These are phyloP conservation scores for Psittacula cyanocephala DNA, from an alignment of 2,113 vertebrate genomes.

Conservation along the genomic window DNA sequence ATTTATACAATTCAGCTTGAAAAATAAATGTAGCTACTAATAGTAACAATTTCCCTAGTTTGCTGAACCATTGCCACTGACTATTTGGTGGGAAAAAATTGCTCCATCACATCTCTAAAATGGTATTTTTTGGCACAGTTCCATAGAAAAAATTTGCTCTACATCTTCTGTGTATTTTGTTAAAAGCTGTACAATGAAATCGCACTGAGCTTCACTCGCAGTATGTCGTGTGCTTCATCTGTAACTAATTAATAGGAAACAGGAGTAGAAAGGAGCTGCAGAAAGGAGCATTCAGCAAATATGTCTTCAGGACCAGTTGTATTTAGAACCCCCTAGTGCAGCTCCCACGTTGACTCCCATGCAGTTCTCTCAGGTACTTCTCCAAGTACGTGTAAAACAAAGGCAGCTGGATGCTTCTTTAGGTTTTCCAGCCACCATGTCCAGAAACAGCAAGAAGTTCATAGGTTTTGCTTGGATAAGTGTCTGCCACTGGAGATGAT, in stretches of 20 bases:
- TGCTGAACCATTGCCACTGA: neutral
- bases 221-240: neutral
- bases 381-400: neutral
- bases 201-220: neutral
- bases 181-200: neutral
- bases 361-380: neutral
- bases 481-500: neutral
- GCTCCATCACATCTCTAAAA: neutral
- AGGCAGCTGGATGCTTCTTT: neutral
- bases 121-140: neutral
- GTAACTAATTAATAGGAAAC: neutral
- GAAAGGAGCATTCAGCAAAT: neutral
- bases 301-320: neutral
- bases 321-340: neutral
- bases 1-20: neutral
- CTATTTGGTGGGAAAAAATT: neutral
- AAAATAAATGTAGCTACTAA: neutral
- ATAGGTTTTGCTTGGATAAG: neutral
- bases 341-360: neutral
- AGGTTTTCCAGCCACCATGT: neutral
- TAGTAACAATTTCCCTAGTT: neutral
- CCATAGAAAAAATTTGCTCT: neutral
- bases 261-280: neutral
- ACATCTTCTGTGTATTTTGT: neutral
- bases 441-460: neutral